phyloP scores from a whole-genome alignment of 2,888 invertebrate genomes.

The Heteropelma amictum region DNA sequence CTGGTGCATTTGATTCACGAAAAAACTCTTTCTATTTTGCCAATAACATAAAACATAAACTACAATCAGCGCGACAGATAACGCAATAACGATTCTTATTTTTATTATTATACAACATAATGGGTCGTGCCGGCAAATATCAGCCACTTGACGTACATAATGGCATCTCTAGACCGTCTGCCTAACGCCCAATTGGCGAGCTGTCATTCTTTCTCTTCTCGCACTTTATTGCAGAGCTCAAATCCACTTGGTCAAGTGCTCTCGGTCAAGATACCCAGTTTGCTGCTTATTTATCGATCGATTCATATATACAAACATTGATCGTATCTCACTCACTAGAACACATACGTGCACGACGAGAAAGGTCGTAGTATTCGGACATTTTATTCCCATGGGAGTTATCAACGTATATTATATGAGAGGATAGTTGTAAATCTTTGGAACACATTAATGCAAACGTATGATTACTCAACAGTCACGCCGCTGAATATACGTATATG shows the following conservation, averaged over 20 bases:
- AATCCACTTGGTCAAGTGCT: conserved; percentile 56
- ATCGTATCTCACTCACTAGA: not conserved
- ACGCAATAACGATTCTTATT: not conserved
- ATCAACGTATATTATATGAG: conserved; percentile 26
- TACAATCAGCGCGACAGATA: too few species aligned
- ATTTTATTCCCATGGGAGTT: conserved; percentile 32
- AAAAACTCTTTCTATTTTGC: too few species aligned
- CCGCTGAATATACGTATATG: too few species aligned
- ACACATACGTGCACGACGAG: conserved; percentile 26
- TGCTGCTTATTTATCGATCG: conserved; percentile 25
- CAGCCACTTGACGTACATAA: not conserved
- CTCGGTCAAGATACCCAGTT: conserved; percentile 47
- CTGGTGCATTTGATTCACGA: too few species aligned
- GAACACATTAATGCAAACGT: conserved; percentile 1
- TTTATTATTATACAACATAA: not conserved
- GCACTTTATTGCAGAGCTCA: conserved; percentile 45
- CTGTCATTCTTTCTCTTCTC: conserved; percentile 28
- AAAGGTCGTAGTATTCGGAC: conserved; percentile 40
- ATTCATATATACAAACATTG: conserved; percentile 5
- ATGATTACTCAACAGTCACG: not conserved
- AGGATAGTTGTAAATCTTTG: conserved; percentile 34
- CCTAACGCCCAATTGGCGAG: not conserved
- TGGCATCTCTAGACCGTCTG: not conserved
- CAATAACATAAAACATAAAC: too few species aligned
- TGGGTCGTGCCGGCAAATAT: not conserved